A percentile compares a stretch with the other conserved stretches of the same genome.
Conservation (phyloP, 2,797 vertebrate genomes). For the Rhabdophis nuchalis region DNA sequence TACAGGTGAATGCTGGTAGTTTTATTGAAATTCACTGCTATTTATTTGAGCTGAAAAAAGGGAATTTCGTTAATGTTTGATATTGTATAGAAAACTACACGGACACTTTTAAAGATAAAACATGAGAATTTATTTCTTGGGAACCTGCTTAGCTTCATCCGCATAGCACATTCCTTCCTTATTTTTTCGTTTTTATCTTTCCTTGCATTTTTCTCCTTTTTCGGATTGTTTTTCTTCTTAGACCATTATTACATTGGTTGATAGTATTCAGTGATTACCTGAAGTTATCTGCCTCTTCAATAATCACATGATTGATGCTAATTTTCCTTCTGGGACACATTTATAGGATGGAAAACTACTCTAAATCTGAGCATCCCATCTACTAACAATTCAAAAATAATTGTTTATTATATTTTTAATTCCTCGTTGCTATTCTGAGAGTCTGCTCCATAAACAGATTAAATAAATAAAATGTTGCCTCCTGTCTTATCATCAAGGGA, state of each 20-base stretch:
- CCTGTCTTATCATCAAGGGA: conserved; percentile 67
- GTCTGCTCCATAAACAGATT: not conserved
- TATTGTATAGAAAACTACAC: conserved; percentile 54
- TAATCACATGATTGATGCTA: conserved; percentile 80
- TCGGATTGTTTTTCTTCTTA: conserved; percentile 78
- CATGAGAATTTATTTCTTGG: conserved; percentile 58
- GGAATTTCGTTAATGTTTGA: conserved; percentile 39
- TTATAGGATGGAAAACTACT: conserved; percentile 72
- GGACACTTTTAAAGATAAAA: conserved; percentile 61
- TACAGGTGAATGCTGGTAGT: conserved; percentile 25
- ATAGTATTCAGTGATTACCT: conserved; percentile 78
- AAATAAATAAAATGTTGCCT: conserved; percentile 57
- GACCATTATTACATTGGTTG: conserved; percentile 75
- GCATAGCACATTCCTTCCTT: conserved; percentile 61
- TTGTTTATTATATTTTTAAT: not conserved
- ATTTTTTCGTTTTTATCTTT: conserved; percentile 69
- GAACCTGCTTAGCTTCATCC: conserved; percentile 64
- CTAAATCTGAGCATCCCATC: conserved; percentile 75
- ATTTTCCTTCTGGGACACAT: conserved; percentile 74
- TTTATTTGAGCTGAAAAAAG: conserved; percentile 34
- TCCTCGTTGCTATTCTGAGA: not conserved
- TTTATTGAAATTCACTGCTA: conserved; percentile 52
- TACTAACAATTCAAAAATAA: conserved; percentile 66
- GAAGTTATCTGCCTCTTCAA: conserved; percentile 74
- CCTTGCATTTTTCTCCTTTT: conserved; percentile 68